Base-by-base conservation (phyloP, 64 coral and sea anemone genomes). In the Dendrophyllia cribrosa region DNA sequence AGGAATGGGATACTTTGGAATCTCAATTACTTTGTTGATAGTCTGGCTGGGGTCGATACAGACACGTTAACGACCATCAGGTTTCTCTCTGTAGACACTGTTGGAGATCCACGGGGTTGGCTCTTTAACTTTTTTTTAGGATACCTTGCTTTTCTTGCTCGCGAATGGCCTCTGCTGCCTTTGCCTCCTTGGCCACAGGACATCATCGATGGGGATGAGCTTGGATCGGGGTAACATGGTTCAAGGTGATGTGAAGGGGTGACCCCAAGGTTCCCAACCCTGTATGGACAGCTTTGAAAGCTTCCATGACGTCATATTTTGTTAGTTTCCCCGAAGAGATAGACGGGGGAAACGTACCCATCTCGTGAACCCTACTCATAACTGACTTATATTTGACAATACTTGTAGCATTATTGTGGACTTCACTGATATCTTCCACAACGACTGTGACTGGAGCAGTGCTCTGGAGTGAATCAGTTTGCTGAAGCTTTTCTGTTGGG, bases 51-150 rank as follows among this genome's bases (percentile, higher is more conserved):
- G 90, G 49, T 92, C 56, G 59, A 92, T 92, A 64, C 90, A 90
- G 78, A 91, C 89, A 59, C 79, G 90, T 50, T 85, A 62, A 74
- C 79, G 85, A 59, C 90, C 90, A 85, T 85, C 79, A 4, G 79
- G 90, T 92, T 85, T 85, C 63, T 85, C 67, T 92, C 90, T 92
- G 59, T 85, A 64, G 25, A 92, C 90, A 76, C 55, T 85, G 82
- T 86, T 86, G 9, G 88, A 89, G 74, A 89, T 78, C 88, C 88
- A 89, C 49, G 59, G 34, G 13, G 88, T 89, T 43, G 74, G 88
- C 51, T 89, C 74, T 66, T 10, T 66, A 25, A 89, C 74, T 52
- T 14, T 78, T 78, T 53, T 78, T 64, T 7, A 89, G 43, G 74
- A 89, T 66, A 89, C 88, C 88, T 43, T 79, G 58, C 10, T 89